Evolutionary conservation across 2,113 vertebrate genomes (phyloP).

Genomic region (Apus apus): DNA sequence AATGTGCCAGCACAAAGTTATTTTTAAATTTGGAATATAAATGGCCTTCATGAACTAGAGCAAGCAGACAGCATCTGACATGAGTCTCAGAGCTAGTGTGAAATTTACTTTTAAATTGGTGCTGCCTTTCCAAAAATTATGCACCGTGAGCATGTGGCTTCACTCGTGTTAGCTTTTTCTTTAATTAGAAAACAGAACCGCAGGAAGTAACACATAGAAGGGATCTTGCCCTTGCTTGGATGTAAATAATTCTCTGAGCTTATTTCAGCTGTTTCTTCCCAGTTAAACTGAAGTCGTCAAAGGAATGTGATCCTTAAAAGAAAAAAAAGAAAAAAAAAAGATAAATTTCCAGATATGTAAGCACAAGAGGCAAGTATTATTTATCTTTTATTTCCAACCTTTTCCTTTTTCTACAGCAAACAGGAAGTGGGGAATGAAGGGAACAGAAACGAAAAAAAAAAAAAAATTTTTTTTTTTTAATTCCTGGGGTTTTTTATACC

Average conservation of each 20-base stretch:
- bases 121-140: constrained; percentile 77
- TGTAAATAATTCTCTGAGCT: constrained; percentile 58
- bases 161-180: constrained; percentile 66
- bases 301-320: not conserved
- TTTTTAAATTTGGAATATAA: constrained; percentile 78
- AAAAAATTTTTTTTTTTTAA: not conserved
- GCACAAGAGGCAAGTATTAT: not conserved
- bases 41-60: constrained; percentile 78
- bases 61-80: constrained; percentile 74
- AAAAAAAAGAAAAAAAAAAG: not conserved
- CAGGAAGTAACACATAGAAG: constrained; percentile 52
- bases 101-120: constrained; percentile 78
- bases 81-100: constrained; percentile 73
- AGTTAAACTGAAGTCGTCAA: not conserved
- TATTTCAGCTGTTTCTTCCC: constrained; percentile 51
- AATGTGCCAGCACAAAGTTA: constrained; percentile 71
- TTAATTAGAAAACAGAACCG: constrained; percentile 75
- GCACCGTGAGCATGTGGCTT: constrained; percentile 73
- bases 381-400: not conserved
- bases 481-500: not conserved
- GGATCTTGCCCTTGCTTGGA: constrained; percentile 36
- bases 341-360: not conserved
- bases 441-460: not conserved
- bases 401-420: not conserved
- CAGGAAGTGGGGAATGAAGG: not conserved